Conservation (phyloP, 2,113 vertebrate genomes). For the Podarcis raffonei region DNA sequence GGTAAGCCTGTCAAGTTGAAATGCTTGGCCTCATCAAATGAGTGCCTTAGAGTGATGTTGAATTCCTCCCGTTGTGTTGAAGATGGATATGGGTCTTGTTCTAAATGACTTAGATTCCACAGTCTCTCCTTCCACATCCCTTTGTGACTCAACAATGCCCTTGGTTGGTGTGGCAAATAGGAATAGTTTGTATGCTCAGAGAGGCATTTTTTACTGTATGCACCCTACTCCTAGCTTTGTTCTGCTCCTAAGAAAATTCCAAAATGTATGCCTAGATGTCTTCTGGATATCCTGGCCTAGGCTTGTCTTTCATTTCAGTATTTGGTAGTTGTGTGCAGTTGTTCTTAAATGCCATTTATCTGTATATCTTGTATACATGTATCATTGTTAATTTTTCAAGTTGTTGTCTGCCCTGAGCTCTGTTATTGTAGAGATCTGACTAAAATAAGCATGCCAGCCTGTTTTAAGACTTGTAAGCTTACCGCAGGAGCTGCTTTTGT, state of each 20-base stretch:
- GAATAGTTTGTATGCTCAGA: neutral
- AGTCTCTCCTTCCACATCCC: neutral
- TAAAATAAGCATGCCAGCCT: neutral
- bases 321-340: neutral
- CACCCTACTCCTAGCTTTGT: neutral
- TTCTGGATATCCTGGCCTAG: neutral
- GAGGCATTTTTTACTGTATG: neutral
- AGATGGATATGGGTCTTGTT: neutral
- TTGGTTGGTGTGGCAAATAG: neutral
- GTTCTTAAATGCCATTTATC: neutral
- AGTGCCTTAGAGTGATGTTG: too few species aligned
- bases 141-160: neutral
- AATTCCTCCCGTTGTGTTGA: neutral
- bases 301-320: neutral
- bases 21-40: too few species aligned
- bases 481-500: conserved; percentile 41
- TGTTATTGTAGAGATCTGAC: neutral
- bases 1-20: too few species aligned
- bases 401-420: neutral
- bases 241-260: neutral
- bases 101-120: neutral
- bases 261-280: neutral
- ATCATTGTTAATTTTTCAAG: neutral
- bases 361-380: neutral
- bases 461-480: neutral